Conservation (phyloP, 2,888 invertebrate genomes). For the Troides oblongomaculatus region DNA sequence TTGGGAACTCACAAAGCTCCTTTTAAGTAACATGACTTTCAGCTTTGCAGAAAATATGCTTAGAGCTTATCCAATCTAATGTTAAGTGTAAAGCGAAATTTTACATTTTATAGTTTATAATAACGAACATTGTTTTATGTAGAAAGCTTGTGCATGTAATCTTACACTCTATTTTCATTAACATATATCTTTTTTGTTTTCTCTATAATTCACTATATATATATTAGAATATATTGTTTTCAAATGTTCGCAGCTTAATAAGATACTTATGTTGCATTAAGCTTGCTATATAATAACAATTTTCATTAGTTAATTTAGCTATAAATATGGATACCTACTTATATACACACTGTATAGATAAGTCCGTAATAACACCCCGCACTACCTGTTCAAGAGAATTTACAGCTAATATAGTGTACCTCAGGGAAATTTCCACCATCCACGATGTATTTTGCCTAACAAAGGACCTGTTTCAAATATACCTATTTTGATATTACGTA, state of each 20-base stretch:
- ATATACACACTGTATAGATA: not conserved
- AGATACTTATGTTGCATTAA: too few relatives aligned
- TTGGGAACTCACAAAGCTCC: slow-evolving; percentile 6
- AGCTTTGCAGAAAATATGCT: slow-evolving; percentile 5
- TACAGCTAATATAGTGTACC: slow-evolving; percentile 5
- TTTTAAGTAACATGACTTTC: slow-evolving; percentile 15
- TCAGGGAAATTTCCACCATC: slow-evolving; percentile 3
- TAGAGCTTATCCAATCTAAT: slow-evolving; percentile 12
- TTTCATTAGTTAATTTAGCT: not conserved
- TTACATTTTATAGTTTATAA: not conserved
- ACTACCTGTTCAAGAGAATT: slow-evolving; percentile 5
- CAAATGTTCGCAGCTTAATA: too few relatives aligned
- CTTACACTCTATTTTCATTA: too few relatives aligned
- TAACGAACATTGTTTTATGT: too few relatives aligned
- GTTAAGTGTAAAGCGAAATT: slow-evolving; percentile 4
- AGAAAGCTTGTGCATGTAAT: too few relatives aligned
- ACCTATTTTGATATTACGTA: not conserved
- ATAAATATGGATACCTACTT: not conserved
- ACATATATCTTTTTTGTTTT: too few relatives aligned
- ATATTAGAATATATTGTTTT: too few relatives aligned
- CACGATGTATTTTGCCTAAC: slow-evolving; percentile 4
- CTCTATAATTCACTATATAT: too few relatives aligned
- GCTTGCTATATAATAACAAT: not conserved
- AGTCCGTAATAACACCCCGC: not conserved
- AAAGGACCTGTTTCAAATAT: slow-evolving; percentile 5